Evolutionary conservation across 2,797 vertebrate genomes (phyloP).

Genomic region (Melanotaenia nigrans): DNA sequence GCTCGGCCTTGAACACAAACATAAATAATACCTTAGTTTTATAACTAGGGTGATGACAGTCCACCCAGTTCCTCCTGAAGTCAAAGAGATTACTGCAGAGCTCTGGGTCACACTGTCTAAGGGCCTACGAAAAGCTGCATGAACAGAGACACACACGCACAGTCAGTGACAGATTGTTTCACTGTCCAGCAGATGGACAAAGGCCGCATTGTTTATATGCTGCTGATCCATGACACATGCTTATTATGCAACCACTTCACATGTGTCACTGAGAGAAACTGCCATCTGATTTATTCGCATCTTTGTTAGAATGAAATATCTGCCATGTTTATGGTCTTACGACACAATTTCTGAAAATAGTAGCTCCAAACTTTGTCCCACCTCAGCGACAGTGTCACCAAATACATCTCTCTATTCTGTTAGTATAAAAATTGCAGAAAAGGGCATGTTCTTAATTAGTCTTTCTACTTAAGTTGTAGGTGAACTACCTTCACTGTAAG

Average conservation of each 20-base stretch:
- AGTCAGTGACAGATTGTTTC: conserved; percentile 43
- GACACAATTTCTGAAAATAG: conserved; percentile 4
- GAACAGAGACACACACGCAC: conserved; percentile 24
- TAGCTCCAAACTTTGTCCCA: conserved; percentile 4
- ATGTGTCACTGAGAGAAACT: conserved; percentile 16
- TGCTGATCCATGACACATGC: conserved; percentile 46
- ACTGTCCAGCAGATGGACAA: conserved; percentile 42
- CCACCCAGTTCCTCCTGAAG: conserved; percentile 28
- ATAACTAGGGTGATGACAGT: conserved; percentile 41
- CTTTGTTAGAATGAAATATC: conserved; percentile 6
- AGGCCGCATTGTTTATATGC: conserved; percentile 56
- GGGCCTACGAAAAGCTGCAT: conserved; percentile 8
- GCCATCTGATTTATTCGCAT: conserved; percentile 9
- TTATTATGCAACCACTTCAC: conserved; percentile 43
- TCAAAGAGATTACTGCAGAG: conserved; percentile 28
- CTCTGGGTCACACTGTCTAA: conserved; percentile 19
- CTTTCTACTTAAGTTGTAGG: background rate
- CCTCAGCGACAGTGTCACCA: background rate
- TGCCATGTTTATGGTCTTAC: background rate
- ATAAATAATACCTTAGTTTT: conserved; percentile 51
- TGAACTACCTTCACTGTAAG: conserved; percentile 9
- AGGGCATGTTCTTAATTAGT: background rate
- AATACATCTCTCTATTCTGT: background rate
- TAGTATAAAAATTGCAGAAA: conserved; percentile 14
- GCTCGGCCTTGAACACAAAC: conserved; percentile 48